A percentile compares a stretch with the other conserved stretches of the same genome.
phyloP scores from a whole-genome alignment of 2,888 invertebrate species.

The Pantelozetes paolii region DNA sequence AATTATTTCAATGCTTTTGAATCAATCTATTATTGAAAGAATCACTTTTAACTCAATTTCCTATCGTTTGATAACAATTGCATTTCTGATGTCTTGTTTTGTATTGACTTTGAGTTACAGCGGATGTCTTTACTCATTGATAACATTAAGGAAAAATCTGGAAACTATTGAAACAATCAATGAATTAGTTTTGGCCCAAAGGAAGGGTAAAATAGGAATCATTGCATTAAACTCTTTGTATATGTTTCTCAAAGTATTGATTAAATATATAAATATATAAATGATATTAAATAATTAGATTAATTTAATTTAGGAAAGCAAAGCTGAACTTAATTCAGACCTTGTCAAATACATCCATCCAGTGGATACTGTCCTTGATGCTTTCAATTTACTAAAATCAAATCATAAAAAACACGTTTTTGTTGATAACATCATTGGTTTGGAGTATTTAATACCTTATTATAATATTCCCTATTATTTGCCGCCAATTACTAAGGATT shows the following conservation, averaged over 20 bases:
- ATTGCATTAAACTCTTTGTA: not conserved
- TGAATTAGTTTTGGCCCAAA: slow-evolving; percentile 6
- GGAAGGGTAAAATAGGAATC: not conserved
- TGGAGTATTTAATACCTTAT: not conserved
- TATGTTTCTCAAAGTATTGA: not conserved
- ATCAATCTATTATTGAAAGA: not conserved
- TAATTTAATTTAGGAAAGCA: no score
- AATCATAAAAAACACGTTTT: not conserved
- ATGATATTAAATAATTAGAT: not conserved
- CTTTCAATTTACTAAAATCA: not conserved
- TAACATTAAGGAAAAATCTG: not conserved
- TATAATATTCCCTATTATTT: not conserved
- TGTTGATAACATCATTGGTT: not conserved
- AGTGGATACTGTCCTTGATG: not conserved
- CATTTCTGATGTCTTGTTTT: not conserved
- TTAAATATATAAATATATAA: not conserved
- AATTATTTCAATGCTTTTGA: not conserved
- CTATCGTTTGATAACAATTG: not conserved
- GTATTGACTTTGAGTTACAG: not conserved
- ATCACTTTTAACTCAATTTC: not conserved
- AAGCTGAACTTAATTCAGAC: not conserved
- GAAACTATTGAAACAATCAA: slow-evolving; percentile 13
- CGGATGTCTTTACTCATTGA: slow-evolving; percentile 19
- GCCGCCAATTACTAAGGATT: not conserved
- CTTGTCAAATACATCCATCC: not conserved